Conservation (phyloP, 1,140 invertebrate genomes). For the Schlechtendalia chinensis region DNA sequence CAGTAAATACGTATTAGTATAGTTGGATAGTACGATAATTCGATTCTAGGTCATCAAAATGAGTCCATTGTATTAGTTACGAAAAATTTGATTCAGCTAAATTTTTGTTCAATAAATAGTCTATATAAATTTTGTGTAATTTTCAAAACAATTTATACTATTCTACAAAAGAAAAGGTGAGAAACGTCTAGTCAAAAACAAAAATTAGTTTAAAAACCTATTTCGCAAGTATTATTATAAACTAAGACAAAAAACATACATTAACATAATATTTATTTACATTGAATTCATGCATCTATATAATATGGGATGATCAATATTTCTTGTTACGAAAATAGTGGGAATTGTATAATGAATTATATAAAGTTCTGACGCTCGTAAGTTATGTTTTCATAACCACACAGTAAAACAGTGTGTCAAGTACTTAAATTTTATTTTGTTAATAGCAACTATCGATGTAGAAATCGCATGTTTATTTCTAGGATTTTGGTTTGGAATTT, state of each 20-base stretch:
- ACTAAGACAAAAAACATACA: too few relatives aligned
- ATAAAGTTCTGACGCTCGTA: too few relatives aligned
- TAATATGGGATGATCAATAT: too few relatives aligned
- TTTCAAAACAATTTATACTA: slow-evolving; percentile 22
- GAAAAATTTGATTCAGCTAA: slow-evolving; percentile 29
- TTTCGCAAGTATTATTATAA: too few relatives aligned
- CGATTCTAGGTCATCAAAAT: slow-evolving; percentile 30
- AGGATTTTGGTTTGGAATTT: background rate
- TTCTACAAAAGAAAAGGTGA: slow-evolving; percentile 10
- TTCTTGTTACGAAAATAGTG: too few relatives aligned
- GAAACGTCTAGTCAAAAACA: background rate
- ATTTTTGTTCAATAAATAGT: background rate
- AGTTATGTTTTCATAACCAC: too few relatives aligned
- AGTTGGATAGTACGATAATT: background rate
- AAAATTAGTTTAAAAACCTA: too few relatives aligned
- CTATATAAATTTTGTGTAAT: slow-evolving; percentile 15
- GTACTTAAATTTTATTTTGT: background rate
- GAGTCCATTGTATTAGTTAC: background rate
- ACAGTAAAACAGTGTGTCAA: background rate
- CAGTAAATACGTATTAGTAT: background rate
- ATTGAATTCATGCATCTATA: too few relatives aligned
- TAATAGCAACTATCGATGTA: background rate
- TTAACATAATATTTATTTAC: too few relatives aligned
- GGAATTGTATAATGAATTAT: too few relatives aligned
- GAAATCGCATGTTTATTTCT: background rate